Conservation (phyloP, 2,113 vertebrate species). For the Todiramphus chloris region DNA sequence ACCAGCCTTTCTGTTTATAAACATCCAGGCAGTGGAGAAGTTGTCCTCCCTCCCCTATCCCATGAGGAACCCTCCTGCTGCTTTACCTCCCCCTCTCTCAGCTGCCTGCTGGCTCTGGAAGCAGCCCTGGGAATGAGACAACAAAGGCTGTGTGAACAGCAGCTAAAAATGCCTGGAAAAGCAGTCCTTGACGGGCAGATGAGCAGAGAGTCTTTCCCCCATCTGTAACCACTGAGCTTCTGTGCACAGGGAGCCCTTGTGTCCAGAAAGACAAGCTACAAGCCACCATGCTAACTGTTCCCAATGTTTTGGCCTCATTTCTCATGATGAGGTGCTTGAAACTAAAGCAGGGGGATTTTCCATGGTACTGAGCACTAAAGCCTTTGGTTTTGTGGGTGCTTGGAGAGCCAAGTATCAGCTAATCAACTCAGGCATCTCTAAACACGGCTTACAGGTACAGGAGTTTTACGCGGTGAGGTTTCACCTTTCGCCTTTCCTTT, state of each 20-base stretch:
- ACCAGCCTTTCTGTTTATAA: constrained; percentile 28
- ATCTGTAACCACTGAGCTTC: neutral
- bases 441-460: neutral
- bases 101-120: neutral
- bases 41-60: neutral
- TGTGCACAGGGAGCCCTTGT: neutral
- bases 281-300: neutral
- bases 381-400: neutral
- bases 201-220: neutral
- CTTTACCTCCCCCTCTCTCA: neutral
- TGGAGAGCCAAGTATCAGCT: neutral
- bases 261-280: neutral
- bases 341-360: neutral
- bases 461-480: neutral
- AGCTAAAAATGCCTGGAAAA: neutral
- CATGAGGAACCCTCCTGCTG: neutral
- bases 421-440: neutral
- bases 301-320: neutral
- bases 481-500: neutral
- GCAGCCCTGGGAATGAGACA: neutral
- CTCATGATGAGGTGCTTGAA: neutral
- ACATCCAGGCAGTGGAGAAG: neutral
- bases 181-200: neutral
- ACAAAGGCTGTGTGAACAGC: neutral
- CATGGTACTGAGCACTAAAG: neutral